Base-by-base conservation (phyloP, 35 echinoderm and acorn worm species). In the Amphiura filiformis region DNA sequence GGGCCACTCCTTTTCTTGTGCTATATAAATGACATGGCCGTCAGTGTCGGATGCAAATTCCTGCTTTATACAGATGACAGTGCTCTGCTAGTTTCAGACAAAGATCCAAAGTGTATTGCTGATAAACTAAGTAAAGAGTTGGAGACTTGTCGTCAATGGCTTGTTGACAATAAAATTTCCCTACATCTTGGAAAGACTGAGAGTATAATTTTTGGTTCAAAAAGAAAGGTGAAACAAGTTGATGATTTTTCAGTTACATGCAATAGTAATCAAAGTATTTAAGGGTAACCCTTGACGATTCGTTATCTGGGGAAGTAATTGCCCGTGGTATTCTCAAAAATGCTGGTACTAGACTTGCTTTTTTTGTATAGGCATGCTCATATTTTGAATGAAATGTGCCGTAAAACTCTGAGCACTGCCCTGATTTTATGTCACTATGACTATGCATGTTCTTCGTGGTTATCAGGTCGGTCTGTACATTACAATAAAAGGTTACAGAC, bases 31-130 rank as follows among this genome's bases (percentile, higher is more conserved):
- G 81, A 83, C 56, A 83, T 83, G 81, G 39, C 17, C 30, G 33
- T 57, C 36, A 57, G 41, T 32, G 39, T 83, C 18, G 56, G 32
- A 1, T 56, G 81, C 36, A 83, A 83, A 83, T n/a, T 56, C 2
- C n/a, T 83, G 35, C 42, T 83, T 26, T 83, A 83, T 83, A 41
- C 81, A 52, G 81, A 83, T 83, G 42, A 83, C 26, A 56, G 41
- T 83, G 81, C 35, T 0, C 33, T 83, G 30, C 13, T 83, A 22
- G 35, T 83, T 9, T 83, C 81, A 22, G 81, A 36, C 13, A 49
- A 56, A 83, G 44, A 57, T 23, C 41, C 44, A 1, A 17, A 30
- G 34, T 13, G n/a, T 56, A 20, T 83, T 26, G 41, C 39, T 1
- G 56, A 57, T 32, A 38, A 32, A 56, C 36, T 83, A 1, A 32